Base-by-base conservation (phyloP, 2,797 vertebrate species). In the Lacerta bilineata region DNA sequence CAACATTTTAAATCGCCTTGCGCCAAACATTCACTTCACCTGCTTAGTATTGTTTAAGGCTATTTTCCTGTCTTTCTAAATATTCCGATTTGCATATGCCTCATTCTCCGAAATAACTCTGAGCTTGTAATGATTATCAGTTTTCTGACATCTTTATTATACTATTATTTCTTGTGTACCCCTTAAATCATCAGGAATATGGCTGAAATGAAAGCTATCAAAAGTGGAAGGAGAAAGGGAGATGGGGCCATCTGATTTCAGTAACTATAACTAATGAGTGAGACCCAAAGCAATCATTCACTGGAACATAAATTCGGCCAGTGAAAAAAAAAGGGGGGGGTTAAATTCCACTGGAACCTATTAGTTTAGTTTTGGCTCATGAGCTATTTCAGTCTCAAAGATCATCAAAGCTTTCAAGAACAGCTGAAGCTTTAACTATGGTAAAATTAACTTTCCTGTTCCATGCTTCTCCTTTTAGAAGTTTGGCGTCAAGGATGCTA, bases 251-350 rank as follows among this genome's bases (percentile, higher is more conserved):
- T 68, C 75, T 75, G 15, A 68, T 72, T 33, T 1, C 5, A n/a
- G 36, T 72, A 80, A 18, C 64, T 93, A 43, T 33, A 68, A 83
- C 87, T 81, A 43, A 69, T 71, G 80, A 78, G 33, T 86, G 41
- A 75, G 86, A 20, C 27, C 84, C 84, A 87, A 55, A 84, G 39
- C 36, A 87, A 92, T 87, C 66, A 68, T 86, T 91, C 91, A 89
- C 84, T 92, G 59, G 72, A 88, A 77, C 80, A 91, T 90, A 80
- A 79, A 96, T 91, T 74, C 74, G 46, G 91, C 8, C 41, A 66
- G 50, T 75, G 88, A 71, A 92, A 91, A 81, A 87, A 93, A 66
- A 78, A 84, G 86, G 93, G 83, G 68, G 50, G 15, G 25, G 0
- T 15, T 33, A 68, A 83, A 78, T 69, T 89, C 3, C 85, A 10